Conservation (phyloP, 1,140 invertebrate species). For the Zaprionus capensis region DNA sequence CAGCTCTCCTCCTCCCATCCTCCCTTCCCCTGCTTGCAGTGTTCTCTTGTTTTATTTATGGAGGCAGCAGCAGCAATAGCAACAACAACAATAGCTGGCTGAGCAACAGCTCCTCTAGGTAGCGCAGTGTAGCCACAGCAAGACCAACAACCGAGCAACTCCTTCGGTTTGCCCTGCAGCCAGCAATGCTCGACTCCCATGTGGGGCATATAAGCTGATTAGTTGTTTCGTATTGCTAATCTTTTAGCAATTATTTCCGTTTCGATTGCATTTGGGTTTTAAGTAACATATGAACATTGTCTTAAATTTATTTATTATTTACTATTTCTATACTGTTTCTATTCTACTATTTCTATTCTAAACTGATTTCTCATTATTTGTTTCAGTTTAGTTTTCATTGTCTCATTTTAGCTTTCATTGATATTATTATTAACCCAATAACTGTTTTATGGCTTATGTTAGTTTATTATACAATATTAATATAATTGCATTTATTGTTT, state of each 20-base stretch:
- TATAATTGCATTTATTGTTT: too few relatives aligned
- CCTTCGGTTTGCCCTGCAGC: constrained; percentile 42
- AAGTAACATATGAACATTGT: background rate
- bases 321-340: background rate
- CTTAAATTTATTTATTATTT: constrained; percentile 9
- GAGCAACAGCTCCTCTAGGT: constrained; percentile 15
- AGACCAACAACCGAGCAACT: constrained; percentile 20
- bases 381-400: background rate
- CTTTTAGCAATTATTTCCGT: background rate
- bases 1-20: background rate
- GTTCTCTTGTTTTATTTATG: constrained; percentile 77
- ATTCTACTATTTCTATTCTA: too few relatives aligned
- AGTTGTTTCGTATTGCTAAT: background rate
- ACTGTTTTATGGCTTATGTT: too few relatives aligned
- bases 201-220: constrained; percentile 8
- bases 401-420: background rate
- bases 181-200: background rate
- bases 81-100: constrained; percentile 3
- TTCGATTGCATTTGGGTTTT: background rate
- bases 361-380: background rate
- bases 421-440: too few relatives aligned
- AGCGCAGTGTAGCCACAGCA: constrained; percentile 14
- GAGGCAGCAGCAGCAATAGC: constrained; percentile 45
- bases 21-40: constrained; percentile 22
- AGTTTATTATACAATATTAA: too few relatives aligned